phyloP scores from a whole-genome alignment of 2,888 invertebrate genomes.

The Epinotia brunnichana region DNA sequence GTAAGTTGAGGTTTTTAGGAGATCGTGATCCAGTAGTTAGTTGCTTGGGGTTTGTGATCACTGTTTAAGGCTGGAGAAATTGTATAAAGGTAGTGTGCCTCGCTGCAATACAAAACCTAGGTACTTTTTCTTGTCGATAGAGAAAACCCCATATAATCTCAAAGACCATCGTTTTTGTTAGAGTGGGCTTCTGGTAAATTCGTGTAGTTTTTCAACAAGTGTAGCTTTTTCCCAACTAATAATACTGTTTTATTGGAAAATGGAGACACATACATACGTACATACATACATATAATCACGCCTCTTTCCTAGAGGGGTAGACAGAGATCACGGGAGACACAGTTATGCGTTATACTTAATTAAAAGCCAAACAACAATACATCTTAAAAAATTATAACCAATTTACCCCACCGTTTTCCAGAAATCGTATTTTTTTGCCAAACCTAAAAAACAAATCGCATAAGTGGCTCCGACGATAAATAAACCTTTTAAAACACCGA shows the following conservation, averaged over 20 bases:
- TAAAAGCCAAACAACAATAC: neutral
- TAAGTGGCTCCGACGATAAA: conserved; percentile 36
- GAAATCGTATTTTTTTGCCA: conserved; percentile 29
- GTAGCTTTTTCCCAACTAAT: neutral
- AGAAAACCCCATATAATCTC: too few relatives aligned
- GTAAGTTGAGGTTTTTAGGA: conserved; percentile 9
- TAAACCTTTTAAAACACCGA: conserved; percentile 40
- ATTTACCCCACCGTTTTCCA: conserved; percentile 28
- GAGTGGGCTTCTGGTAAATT: too few relatives aligned
- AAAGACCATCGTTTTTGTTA: too few relatives aligned
- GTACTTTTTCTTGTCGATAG: too few relatives aligned
- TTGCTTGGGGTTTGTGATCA: neutral
- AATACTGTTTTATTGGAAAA: neutral
- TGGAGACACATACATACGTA: too few relatives aligned
- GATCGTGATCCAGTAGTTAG: neutral
- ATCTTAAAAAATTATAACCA: conserved; percentile 10
- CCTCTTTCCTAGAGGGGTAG: too few relatives aligned
- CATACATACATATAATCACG: too few relatives aligned
- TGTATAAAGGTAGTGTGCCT: neutral
- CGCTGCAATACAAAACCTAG: too few relatives aligned
- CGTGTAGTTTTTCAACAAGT: neutral
- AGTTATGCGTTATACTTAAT: neutral
- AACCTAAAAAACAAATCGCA: conserved; percentile 25
- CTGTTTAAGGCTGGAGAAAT: neutral
- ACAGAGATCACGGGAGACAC: too few relatives aligned